Evolutionary conservation across 2,888 invertebrate genomes (phyloP), one percentile per base, ranked within the genome.

Genomic region (Tinea pellionella): DNA sequence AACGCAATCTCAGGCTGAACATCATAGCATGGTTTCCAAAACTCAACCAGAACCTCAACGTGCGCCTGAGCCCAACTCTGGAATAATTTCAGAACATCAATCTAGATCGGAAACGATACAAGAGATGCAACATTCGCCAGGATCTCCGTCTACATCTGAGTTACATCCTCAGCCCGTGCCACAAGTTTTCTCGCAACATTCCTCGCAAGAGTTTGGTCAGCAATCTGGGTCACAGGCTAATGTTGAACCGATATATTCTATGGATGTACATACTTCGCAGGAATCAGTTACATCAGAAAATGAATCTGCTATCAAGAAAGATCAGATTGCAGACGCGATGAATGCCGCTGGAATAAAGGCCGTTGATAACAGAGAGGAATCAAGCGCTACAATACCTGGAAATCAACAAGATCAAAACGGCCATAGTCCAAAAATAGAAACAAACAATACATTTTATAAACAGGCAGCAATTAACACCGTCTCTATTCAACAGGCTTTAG

Each of bases 341-440:
- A 84, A 70, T 63, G 85, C 85, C 57, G 86, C 85, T 6, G 84
- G 86, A 37, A 86, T 87, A 61, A 68, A 76, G n/a, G 69, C 80
- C 1, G 65, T 67, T 7, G 71, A 68, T 60, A 67, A 69, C 13
- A 69, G 69, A 67, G 65, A 88, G 8, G 77, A 89, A 15, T 69
- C 89, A 53, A 89, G 88, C 1, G 89, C 89, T 68, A 84, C 89
- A 58, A 68, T 90, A 30, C 84, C 88, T 0, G 88, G 89, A 65
- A 89, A 89, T 67, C 81, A 88, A 62, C 70, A 70, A 4, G 24
- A 18, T 19, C 55, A 24, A 29, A 24, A 19, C 11, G 9, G n/a
- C 19, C 55, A 8, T 9, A 18, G 24, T 19, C 3, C 7, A 47
- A 47, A 9, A 12, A 18, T 18, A 18, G 18, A 29, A 9, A 24